phyloP scores from a whole-genome alignment of 2,113 vertebrate species.

The Coturnix japonica region DNA sequence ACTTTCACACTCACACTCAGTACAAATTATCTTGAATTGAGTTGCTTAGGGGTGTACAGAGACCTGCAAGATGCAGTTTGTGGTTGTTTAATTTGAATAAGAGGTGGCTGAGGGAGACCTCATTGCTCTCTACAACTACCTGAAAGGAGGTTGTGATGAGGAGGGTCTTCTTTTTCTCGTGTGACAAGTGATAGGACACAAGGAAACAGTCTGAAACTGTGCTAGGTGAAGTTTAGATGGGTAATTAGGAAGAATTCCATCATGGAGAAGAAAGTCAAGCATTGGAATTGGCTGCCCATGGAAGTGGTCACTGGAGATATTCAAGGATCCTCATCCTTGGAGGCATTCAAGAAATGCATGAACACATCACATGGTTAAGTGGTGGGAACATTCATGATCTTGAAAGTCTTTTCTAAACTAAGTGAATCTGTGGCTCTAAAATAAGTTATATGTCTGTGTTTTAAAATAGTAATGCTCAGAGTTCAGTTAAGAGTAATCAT shows the following conservation, averaged over 20 bases:
- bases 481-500: background rate
- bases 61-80: background rate
- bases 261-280: background rate
- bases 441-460: background rate
- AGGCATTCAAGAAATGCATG: background rate
- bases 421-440: background rate
- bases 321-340: background rate
- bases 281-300: background rate
- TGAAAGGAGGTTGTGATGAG: too few species aligned
- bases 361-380: background rate
- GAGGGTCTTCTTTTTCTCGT: too few species aligned
- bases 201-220: background rate
- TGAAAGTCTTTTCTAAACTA: background rate
- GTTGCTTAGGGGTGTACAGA: background rate
- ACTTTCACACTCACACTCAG: fast-evolving
- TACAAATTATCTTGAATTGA: background rate
- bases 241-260: background rate
- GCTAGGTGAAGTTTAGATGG: background rate
- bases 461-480: background rate
- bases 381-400: background rate
- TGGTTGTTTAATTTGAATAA: background rate
- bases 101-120: background rate
- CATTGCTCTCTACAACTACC: too few species aligned
- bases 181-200: background rate
- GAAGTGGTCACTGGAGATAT: background rate